Conservation (phyloP, 2,113 vertebrate species). For the Calyptomena viridis region DNA sequence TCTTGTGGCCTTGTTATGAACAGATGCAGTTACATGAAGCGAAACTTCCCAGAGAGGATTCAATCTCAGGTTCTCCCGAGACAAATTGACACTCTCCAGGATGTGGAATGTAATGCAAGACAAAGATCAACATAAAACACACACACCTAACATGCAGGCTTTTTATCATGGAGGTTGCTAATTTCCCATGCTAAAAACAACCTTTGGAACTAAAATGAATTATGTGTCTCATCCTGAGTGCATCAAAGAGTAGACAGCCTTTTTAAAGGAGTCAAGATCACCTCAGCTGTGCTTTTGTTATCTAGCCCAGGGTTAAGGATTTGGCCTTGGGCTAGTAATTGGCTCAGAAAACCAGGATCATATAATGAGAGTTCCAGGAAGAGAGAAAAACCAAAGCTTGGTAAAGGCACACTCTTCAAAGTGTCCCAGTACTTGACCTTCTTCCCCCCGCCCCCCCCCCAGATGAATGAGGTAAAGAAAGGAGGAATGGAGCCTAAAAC, state of each 20-base stretch:
- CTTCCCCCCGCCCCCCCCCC: neutral
- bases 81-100: neutral
- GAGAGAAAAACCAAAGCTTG: conserved; percentile 15
- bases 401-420: conserved; percentile 41
- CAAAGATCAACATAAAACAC: neutral
- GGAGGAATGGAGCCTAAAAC: neutral
- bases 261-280: conserved; percentile 56
- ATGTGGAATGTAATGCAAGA: neutral
- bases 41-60: neutral
- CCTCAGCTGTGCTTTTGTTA: conserved; percentile 62
- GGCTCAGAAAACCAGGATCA: conserved; percentile 51
- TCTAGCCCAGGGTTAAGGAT: conserved; percentile 55
- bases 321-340: conserved; percentile 57
- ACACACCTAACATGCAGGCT: neutral
- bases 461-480: neutral
- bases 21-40: neutral
- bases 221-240: neutral
- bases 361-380: conserved; percentile 41
- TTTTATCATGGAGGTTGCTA: neutral
- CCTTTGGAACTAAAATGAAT: conserved; percentile 37
- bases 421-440: neutral
- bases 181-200: conserved; percentile 48
- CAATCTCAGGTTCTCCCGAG: neutral
- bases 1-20: neutral
- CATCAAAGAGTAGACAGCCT: conserved; percentile 58